Evolutionary conservation across 2,888 invertebrate species (phyloP).

Genomic region (Thera britannica): DNA sequence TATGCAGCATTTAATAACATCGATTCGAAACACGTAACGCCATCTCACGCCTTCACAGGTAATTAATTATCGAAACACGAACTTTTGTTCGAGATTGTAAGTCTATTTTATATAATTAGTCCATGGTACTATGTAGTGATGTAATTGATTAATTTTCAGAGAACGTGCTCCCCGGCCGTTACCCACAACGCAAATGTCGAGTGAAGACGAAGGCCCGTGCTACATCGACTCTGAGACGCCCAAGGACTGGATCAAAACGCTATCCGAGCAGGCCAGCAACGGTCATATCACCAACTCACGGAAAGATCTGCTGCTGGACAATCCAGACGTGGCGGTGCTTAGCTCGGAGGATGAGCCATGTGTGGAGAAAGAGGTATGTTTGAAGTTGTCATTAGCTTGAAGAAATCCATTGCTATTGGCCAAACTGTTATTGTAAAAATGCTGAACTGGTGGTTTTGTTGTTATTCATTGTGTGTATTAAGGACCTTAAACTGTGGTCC

Average conservation of each 20-base stretch:
- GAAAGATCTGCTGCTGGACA: constrained; percentile 69
- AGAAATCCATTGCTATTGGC: too few relatives aligned
- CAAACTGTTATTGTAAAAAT: too few relatives aligned
- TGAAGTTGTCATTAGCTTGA: not conserved
- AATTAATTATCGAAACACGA: too few relatives aligned
- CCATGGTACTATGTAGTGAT: too few relatives aligned
- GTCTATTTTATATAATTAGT: too few relatives aligned
- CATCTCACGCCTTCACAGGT: too few relatives aligned
- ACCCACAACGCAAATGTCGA: constrained; percentile 76
- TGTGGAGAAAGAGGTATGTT: constrained; percentile 46
- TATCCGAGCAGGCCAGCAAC: constrained; percentile 70
- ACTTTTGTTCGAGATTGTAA: too few relatives aligned
- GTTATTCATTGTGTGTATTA: too few relatives aligned
- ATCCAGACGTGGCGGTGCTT: constrained; percentile 61
- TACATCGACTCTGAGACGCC: constrained; percentile 79
- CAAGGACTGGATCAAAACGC: constrained; percentile 73
- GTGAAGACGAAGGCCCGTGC: constrained; percentile 80
- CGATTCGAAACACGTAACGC: too few relatives aligned
- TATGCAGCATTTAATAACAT: too few relatives aligned
- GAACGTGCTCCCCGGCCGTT: constrained; percentile 83
- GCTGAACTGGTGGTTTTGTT: too few relatives aligned
- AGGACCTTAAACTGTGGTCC: too few relatives aligned
- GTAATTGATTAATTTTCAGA: constrained; percentile 58
- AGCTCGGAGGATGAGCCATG: constrained; percentile 61
- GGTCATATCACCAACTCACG: constrained; percentile 74